Conservation (phyloP, 2,888 invertebrate species). For the Orthonevra nobilis region DNA sequence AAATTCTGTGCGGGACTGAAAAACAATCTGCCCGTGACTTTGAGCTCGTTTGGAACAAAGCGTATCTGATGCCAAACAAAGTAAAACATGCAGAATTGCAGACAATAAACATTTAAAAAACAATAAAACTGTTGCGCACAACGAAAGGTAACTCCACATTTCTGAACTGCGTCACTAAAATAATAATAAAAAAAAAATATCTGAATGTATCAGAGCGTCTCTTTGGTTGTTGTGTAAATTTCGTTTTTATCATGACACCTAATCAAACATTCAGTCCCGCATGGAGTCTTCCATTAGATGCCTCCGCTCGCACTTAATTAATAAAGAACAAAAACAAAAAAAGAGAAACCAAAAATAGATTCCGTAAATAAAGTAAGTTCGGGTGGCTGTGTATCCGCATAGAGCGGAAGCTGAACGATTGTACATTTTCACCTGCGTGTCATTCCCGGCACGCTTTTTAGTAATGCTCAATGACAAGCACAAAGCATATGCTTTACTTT, state of each 20-base stretch:
- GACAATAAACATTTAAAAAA: too few relatives aligned
- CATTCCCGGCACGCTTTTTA: constrained; percentile 26
- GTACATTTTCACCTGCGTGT: constrained; percentile 37
- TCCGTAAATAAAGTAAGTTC: too few relatives aligned
- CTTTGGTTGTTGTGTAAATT: not conserved
- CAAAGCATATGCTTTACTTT: constrained; percentile 21
- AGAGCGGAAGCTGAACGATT: constrained; percentile 21
- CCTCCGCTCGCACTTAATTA: constrained; percentile 14
- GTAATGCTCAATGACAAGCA: constrained; percentile 1
- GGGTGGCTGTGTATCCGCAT: constrained; percentile 14
- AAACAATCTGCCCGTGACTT: too few relatives aligned
- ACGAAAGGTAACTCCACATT: too few relatives aligned
- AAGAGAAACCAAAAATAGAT: constrained; percentile 27
- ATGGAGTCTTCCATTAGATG: constrained; percentile 12
- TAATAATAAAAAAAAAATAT: too few relatives aligned
- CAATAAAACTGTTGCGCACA: too few relatives aligned
- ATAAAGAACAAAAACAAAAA: too few relatives aligned
- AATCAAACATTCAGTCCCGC: constrained; percentile 49
- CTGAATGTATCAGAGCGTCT: not conserved
- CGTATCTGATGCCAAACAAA: too few relatives aligned
- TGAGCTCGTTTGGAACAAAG: too few relatives aligned
- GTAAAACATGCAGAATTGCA: too few relatives aligned
- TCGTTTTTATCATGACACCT: constrained; percentile 31
- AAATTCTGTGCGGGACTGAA: too few relatives aligned
- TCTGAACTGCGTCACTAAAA: too few relatives aligned